Base-by-base conservation (phyloP, 2,888 invertebrate species). In the Stenotaenia linearis region DNA sequence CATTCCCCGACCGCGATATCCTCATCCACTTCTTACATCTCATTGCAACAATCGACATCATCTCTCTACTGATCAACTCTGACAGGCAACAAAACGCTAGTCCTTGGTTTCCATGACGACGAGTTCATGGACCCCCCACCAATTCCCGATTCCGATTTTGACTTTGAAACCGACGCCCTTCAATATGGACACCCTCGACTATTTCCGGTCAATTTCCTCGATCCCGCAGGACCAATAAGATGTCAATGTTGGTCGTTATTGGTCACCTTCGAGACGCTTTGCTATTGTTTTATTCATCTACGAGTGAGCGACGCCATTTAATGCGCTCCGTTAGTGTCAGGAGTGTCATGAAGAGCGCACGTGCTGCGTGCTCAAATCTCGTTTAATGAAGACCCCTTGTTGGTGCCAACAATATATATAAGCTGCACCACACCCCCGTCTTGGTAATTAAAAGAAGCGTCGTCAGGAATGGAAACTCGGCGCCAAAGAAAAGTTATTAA, bases 221-320 rank as follows among this genome's bases (percentile, higher is more conserved):
- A 10, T 28, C 25, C 69, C 25, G 15, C 69, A 1, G 69, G 69
- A 25, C 69, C 69, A 50, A 50, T 50, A 18, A 21, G 50, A 21
- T 50, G 50, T 50, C 50, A 69, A 25, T 69, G 69, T 69, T 69
- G 69, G 69, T 69, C 69, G 69, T 69, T 69, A 69, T 23, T 12
- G 69, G 69, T 69, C 69, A 69, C 69, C 69, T 69, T 69, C 69
- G 69, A 28, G 69, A 69, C 69, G 23, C 28, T 6, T 23, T 1
- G 69, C 69, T 69, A 69, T 69, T 69, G 69, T 69, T 69, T 69
- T 69, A 69, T 69, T 69, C 69, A 69, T 69, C 69, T 28, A 28
- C 69, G 50, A 50, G 50, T 50, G 50, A 50, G 50, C 50, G 69
- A 69, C 69, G 69, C 69, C 69, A 69, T 69, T 69, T 69, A 28